Evolutionary conservation across 2,113 vertebrate genomes (phyloP), one percentile per base, ranked within the genome.

Genomic region (Ophthalmolycus amberensis): DNA sequence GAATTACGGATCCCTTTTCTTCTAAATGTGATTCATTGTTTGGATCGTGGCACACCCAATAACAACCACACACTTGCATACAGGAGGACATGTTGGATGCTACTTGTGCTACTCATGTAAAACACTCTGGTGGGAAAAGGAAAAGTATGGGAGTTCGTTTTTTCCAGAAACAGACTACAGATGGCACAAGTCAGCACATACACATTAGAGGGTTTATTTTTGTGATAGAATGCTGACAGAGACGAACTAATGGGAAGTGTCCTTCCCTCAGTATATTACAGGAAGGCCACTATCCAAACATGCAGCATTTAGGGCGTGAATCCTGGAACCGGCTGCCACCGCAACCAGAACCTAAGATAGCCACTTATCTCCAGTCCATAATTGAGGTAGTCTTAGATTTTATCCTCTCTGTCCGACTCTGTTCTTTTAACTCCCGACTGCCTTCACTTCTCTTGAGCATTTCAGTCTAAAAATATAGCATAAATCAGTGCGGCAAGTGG

Each of bases 341-440:
- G 52, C 85, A 88, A 60, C 86, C 85, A 80, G 84, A 84, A 88
- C 80, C 68, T 62, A 80, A 83, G 80, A 86, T 84, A 89, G 86
- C 73, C 68, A 87, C 84, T 92, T 89, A 90, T 92, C 85, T 89
- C 70, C 65, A 79, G 75, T 71, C 88, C 83, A 77, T 93, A 87
- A 90, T 90, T 94, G 79, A 88, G 85, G 84, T 38, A 77, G 74
- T 54, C 79, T 69, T 54, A 72, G 74, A 82, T 86, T 84, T 69
- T 79, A 80, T 79, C 84, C 58, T 83, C 66, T 63, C 40, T 70
- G 64, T 77, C 37, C 14, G 40, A 4, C 70, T 77, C 59, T 72
- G 66, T 32, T 77, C 27, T 77, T 83, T 92, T 84, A 88, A 88
- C 86, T 66, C 65, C 48, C 52, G 63, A 64, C 58, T 90, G 60